Evolutionary conservation across 1,140 invertebrate species (phyloP).

Genomic region (Battus philenor): DNA sequence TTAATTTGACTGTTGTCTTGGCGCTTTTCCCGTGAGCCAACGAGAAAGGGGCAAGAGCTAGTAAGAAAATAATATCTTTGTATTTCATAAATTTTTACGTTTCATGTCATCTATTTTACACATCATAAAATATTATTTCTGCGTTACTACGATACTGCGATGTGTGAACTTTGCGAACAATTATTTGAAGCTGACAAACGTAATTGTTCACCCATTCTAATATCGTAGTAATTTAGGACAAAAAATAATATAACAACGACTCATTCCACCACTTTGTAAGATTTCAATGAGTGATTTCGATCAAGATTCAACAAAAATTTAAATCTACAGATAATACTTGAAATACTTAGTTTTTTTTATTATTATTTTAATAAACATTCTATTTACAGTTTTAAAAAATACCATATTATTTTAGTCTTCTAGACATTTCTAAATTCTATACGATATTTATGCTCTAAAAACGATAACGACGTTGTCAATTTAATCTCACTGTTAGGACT

Average conservation of each 20-base stretch:
- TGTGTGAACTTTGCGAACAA: background rate
- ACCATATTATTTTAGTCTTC: conserved; percentile 10
- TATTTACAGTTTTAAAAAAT: conserved; percentile 29
- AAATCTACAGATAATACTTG: too few species aligned
- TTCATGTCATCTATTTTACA: conserved; percentile 14
- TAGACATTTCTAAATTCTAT: conserved; percentile 15
- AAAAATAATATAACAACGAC: conserved; percentile 4
- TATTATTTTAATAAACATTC: conserved; percentile 22
- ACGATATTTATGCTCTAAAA: conserved; percentile 12
- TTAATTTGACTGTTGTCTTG: conserved; percentile 25
- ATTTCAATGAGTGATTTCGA: too few species aligned
- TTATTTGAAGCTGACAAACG: background rate
- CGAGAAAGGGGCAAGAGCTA: conserved; percentile 29
- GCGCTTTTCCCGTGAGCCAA: conserved; percentile 44
- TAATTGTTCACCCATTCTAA: conserved; percentile 2
- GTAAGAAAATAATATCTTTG: conserved; percentile 57
- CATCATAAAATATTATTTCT: background rate
- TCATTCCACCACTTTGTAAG: background rate
- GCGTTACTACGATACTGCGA: background rate
- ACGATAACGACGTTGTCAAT: conserved; percentile 8
- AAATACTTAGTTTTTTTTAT: too few species aligned
- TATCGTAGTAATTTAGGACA: conserved; percentile 1
- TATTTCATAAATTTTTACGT: conserved; percentile 14
- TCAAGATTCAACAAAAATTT: too few species aligned
- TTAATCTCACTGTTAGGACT: background rate